Percentiles rank a stretch among this genome's conserved stretches.
Conservation (phyloP, 2,888 invertebrate species). For the Troglohyphantes excavatus region DNA sequence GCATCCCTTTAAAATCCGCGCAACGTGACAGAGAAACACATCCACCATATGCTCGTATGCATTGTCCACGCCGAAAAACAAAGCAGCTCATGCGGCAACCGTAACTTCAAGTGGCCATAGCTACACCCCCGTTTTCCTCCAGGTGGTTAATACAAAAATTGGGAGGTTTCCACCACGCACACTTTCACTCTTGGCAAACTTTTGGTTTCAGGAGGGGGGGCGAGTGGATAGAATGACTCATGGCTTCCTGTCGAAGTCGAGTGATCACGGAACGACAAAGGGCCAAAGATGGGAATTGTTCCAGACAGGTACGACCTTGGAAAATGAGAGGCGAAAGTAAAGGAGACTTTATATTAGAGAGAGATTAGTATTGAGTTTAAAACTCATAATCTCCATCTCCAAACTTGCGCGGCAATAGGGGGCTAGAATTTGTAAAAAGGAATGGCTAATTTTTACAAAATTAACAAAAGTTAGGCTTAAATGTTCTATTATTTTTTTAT, state of each 20-base stretch:
- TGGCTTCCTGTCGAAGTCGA: slow-evolving; percentile 12
- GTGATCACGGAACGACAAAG: background rate
- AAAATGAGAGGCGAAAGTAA: too few species aligned
- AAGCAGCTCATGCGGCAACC: too few species aligned
- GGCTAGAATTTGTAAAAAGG: too few species aligned
- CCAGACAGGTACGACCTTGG: too few species aligned
- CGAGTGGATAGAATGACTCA: background rate
- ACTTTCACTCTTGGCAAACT: slow-evolving; percentile 8
- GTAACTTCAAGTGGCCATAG: too few species aligned
- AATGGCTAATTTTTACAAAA: too few species aligned
- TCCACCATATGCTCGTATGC: background rate
- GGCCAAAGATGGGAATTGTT: background rate
- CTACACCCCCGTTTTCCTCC: background rate
- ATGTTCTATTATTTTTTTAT: too few species aligned
- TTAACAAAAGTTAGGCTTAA: too few species aligned
- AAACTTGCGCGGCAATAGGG: too few species aligned
- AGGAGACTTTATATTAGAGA: too few species aligned
- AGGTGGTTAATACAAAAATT: slow-evolving; percentile 15
- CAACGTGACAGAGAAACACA: background rate
- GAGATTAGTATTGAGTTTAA: too few species aligned
- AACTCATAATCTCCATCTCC: too few species aligned
- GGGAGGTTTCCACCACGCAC: background rate
- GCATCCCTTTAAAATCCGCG: slow-evolving; percentile 20
- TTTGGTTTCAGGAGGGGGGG: background rate
- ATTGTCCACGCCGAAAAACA: background rate